Evolutionary conservation across 2,888 invertebrate species (phyloP), one percentile per base, ranked within the genome.

Genomic region (Pandemis corylana): DNA sequence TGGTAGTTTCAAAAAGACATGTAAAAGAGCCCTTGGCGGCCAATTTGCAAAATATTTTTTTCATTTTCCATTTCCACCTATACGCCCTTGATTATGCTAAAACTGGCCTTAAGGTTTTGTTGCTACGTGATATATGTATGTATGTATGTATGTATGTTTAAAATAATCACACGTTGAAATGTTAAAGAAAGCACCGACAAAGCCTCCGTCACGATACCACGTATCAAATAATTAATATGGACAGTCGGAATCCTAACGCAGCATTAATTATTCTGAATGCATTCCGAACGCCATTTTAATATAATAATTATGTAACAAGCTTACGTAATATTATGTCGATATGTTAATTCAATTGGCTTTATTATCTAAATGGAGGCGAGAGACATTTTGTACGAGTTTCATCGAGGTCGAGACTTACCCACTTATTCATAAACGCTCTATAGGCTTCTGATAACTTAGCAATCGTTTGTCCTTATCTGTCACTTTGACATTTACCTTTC

Each of bases 241-340:
- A 5, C 13, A 12, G n/a, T 10, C 13, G 15, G 53, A 15, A 6
- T 51, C 12, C 13, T 51, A n/a, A 36, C 13, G 49, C 15, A 67
- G 9, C 12, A 41, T 41, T 53, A 51, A 41, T 15, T 9, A 67
- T 67, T 5, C 53, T 13, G 12, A 13, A 9, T 51, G 51, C 66
- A 49, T 6, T 49, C 65, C n/a, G 41, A 61, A 41, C 41, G 51
- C 51, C 67, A 15, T 67, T 67, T 67, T 53, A n/a, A 42, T 67
- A 67, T 67, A n/a, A 67, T 67, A 10, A n/a, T 67, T 67, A 53
- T 51, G 41, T 67, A 67, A 67, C 67, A 6, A n/a, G 10, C n/a
- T 67, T 67, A 41, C 53, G 36, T 53, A 67, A 67, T 20, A 9
- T 66, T 51, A 41, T 53, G 51, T n/a, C 20, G 13, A 5, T 49